Percentiles rank a stretch among this genome's conserved stretches.
These are phyloP conservation scores for Neodiprion virginianus DNA, from an alignment of 1,140 invertebrate species.

Conservation along the genomic window DNA sequence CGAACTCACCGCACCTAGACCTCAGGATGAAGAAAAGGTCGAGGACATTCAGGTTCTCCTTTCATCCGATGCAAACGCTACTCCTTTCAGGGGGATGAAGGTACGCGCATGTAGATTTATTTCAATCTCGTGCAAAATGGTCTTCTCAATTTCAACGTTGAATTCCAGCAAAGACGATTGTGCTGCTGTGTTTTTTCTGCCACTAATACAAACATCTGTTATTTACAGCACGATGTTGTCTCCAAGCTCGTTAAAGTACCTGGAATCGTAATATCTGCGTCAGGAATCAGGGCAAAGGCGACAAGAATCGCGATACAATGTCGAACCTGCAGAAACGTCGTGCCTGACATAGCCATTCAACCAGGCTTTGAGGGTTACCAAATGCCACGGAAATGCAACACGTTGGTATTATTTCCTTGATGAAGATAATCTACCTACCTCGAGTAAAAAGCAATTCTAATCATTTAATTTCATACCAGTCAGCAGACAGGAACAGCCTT, in stretches of 20 bases:
- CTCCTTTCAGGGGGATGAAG: slow-evolving; percentile 85
- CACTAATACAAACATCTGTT: slow-evolving; percentile 24
- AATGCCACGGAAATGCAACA: slow-evolving; percentile 94
- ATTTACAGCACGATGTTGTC: slow-evolving; percentile 88
- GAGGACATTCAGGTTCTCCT: slow-evolving; percentile 95
- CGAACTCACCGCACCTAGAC: slow-evolving; percentile 92
- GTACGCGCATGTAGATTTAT: slow-evolving; percentile 58
- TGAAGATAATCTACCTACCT: slow-evolving; percentile 10
- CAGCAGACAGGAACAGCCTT: slow-evolving; percentile 83
- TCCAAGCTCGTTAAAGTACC: slow-evolving; percentile 93
- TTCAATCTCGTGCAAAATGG: slow-evolving; percentile 8
- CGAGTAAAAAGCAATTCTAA: slow-evolving; percentile 2
- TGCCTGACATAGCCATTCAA: slow-evolving; percentile 90
- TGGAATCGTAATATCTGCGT: slow-evolving; percentile 95
- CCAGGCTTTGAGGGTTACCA: slow-evolving; percentile 96
- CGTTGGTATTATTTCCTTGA: slow-evolving; percentile 67
- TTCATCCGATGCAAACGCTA: slow-evolving; percentile 83
- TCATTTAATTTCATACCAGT: slow-evolving; percentile 59
- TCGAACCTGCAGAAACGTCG: slow-evolving; percentile 87
- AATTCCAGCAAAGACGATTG: slow-evolving; percentile 3
- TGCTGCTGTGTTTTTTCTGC: slow-evolving; percentile 17
- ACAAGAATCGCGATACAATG: slow-evolving; percentile 96
- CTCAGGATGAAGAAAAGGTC: slow-evolving; percentile 88
- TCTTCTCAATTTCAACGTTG: not conserved
- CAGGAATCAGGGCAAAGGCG: slow-evolving; percentile 94